phyloP scores from a whole-genome alignment of 2,888 invertebrate species.

The Oscheius myriophilus region DNA sequence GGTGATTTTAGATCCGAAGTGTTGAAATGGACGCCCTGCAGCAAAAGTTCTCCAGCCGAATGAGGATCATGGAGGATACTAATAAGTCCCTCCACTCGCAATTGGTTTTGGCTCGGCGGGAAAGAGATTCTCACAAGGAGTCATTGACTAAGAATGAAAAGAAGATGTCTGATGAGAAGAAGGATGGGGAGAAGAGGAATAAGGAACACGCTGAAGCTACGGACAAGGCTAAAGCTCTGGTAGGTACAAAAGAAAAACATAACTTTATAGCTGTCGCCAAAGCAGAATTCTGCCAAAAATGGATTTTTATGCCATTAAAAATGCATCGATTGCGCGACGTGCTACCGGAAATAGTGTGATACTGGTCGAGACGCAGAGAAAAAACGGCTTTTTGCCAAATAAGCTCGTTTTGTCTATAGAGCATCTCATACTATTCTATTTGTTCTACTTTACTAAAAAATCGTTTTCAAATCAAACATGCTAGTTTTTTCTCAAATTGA shows the following conservation, averaged over 20 bases:
- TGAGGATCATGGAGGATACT: slow-evolving; percentile 70
- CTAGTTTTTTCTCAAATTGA: too few relatives aligned
- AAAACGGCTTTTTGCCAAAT: too few relatives aligned
- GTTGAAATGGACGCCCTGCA: slow-evolving; percentile 69
- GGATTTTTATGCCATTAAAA: too few relatives aligned
- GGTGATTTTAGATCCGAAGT: slow-evolving; percentile 41
- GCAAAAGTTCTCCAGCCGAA: slow-evolving; percentile 68
- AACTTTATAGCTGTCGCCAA: too few relatives aligned
- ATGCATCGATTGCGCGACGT: too few relatives aligned
- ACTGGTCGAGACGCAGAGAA: too few relatives aligned
- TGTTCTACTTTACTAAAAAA: too few relatives aligned
- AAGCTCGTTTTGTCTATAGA: too few relatives aligned
- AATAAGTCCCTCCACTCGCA: slow-evolving; percentile 69
- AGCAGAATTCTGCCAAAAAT: too few relatives aligned
- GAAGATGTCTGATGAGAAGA: slow-evolving; percentile 56
- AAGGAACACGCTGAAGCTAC: slow-evolving; percentile 42
- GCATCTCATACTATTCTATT: too few relatives aligned
- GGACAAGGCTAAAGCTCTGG: slow-evolving; percentile 49
- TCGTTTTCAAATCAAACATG: too few relatives aligned
- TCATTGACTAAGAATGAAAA: slow-evolving; percentile 55
- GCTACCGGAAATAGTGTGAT: too few relatives aligned
- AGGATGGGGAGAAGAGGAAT: slow-evolving; percentile 44
- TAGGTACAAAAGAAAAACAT: slow-evolving; percentile 33
- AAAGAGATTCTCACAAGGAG: slow-evolving; percentile 67
- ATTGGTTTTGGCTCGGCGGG: slow-evolving; percentile 66